Conservation (phyloP, 2,888 invertebrate species). For the Ctenicera cuprea region DNA sequence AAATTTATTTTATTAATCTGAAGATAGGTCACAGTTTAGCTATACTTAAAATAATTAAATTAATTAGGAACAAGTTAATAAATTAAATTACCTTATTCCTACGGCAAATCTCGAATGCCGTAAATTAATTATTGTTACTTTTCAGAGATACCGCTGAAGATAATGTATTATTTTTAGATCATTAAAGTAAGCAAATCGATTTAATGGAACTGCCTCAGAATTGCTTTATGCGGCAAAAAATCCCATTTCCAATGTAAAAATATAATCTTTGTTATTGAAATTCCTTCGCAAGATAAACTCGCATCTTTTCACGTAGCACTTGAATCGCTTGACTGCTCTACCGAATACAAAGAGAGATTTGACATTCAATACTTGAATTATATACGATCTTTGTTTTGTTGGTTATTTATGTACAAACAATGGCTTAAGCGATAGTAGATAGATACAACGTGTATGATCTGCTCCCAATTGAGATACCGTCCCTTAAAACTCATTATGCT, state of each 20-base stretch:
- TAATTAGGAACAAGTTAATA: background rate
- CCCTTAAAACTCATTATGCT: conserved; percentile 11
- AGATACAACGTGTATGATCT: background rate
- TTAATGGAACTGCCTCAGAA: conserved; percentile 15
- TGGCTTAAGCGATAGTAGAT: background rate
- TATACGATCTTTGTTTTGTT: conserved; percentile 17
- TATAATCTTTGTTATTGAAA: conserved; percentile 38
- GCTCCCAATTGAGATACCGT: background rate
- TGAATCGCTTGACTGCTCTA: conserved; percentile 48
- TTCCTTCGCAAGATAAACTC: conserved; percentile 30
- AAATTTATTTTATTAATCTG: no score
- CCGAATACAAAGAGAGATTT: conserved; percentile 37
- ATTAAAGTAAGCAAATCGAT: conserved; percentile 28
- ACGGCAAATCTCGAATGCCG: conserved; percentile 1
- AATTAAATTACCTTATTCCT: conserved; percentile 13
- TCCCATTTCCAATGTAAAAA: conserved; percentile 15
- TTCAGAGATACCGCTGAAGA: conserved; percentile 4
- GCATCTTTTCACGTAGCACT: conserved; percentile 41
- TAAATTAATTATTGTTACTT: conserved; percentile 1
- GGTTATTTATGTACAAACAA: conserved; percentile 21
- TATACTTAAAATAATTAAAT: no score
- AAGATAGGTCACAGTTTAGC: no score
- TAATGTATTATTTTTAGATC: conserved; percentile 19
- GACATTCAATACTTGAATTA: conserved; percentile 22
- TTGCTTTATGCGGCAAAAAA: conserved; percentile 20